Evolutionary conservation across 2,888 invertebrate species (phyloP), one percentile per base, ranked within the genome.

Genomic region (Mesorhabditis spiculigera): DNA sequence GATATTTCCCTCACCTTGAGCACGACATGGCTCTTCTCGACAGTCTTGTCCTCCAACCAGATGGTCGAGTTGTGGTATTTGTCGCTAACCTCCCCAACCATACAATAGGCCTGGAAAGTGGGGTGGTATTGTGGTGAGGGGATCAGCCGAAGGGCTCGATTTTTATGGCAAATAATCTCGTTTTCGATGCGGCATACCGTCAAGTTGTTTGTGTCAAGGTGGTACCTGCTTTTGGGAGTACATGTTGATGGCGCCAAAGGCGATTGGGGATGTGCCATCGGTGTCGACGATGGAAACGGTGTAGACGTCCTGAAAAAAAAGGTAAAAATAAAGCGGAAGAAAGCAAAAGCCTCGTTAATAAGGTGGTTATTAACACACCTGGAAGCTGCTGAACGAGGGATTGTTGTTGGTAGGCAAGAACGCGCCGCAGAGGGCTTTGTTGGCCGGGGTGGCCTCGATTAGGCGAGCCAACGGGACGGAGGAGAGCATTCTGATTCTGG

Each of bases 331-430:
- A 28, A 28, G 28, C 28, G 28, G 28, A 3, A 28, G 28, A 28
- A 28, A 28, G 3, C 28, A 28, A 28, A 28, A 1, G 58, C n/a
- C 3, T 50, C 58, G 58, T 50, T 50, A 50, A 50, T 50, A 10
- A 13, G 58, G 8, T n/a, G 58, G 58, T 50, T 50, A 50, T 50
- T 50, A 13, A 50, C 8, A 50, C n/a, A 50, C 58, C 58, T 76
- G 76, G 50, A 67, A 68, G 63, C 72, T 73, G 71, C 72, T 68
- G 66, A 81, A 77, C 45, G 78, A 77, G 28, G 78, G 69, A 72
- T 83, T 84, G 75, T 84, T 84, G 79, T 84, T 84, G 62, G 76
- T 72, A 5, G 83, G 81, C 42, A 84, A 76, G 42, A 84, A 67
- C n/a, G 77, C 76, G 61, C 77, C 81, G 69, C 71, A 70, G n/a